Conservation (phyloP, 2,113 vertebrate species). For the Tringa solitaria region DNA sequence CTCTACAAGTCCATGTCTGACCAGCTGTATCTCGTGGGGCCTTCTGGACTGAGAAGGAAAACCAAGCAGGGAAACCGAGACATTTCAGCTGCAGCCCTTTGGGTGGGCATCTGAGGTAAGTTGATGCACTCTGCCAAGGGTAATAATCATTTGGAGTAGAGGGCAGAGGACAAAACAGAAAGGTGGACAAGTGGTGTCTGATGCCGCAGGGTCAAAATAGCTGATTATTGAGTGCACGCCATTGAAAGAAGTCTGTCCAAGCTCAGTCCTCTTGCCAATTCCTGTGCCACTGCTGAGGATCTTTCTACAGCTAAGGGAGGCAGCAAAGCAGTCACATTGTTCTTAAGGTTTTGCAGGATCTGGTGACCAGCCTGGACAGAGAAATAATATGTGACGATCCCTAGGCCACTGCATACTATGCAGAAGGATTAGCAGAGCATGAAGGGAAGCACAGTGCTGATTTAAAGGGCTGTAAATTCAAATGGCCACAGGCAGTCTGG, state of each 20-base stretch:
- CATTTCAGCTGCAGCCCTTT: background rate
- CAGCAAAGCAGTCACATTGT: background rate
- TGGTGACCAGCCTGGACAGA: too few species aligned
- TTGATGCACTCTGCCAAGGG: background rate
- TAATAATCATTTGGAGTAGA: background rate
- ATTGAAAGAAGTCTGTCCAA: fast-evolving
- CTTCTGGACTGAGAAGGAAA: background rate
- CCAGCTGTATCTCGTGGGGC: background rate
- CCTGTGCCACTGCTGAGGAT: background rate
- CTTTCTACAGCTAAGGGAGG: background rate
- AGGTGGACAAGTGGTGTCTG: background rate
- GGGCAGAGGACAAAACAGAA: background rate
- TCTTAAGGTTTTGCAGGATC: background rate
- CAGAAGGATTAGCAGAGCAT: background rate
- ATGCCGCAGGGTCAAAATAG: background rate
- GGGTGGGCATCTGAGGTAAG: too few species aligned
- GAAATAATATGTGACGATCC: background rate
- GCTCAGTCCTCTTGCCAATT: background rate
- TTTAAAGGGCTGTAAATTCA: background rate
- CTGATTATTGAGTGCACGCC: background rate
- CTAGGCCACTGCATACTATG: background rate
- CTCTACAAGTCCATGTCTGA: background rate
- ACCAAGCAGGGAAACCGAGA: background rate
- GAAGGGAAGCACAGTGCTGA: background rate
- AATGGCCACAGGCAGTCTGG: too few species aligned